Evolutionary conservation across 2,888 invertebrate species (phyloP), one percentile per base, ranked within the genome.

Genomic region (Sussaba pulchella): DNA sequence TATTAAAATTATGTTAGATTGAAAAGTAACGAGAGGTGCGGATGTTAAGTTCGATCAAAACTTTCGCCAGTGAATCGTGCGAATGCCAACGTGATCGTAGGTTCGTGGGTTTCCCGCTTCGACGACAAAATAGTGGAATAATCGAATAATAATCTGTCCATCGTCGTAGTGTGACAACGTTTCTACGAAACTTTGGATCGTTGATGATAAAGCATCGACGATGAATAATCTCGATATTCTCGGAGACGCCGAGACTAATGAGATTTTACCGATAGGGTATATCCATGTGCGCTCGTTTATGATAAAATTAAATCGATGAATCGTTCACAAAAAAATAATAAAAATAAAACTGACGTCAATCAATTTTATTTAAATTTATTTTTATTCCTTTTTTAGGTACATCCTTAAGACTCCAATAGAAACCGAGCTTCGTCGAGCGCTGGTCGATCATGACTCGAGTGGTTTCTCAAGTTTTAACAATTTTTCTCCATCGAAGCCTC

Each of bases 371-470:
- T n/a, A n/a, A n/a, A n/a, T n/a, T 26, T 24, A 47, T 14, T 10
- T 47, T 14, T 12, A 8, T 47, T 45, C 39, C 17, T 24, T 52
- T 72, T 67, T 45, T 14, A 67, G 43, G 21, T 19, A 57, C 10
- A 43, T 61, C 21, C 17, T 67, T 17, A 19, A 45, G n/a, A 43
- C 10, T 21, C n/a, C 17, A 10, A 19, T 1, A 41, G 31, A 50
- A n/a, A 41, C 10, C 17, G 2, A 3, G n/a, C 8, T 5, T 36
- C 52, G 21, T 52, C 2, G 43, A 21, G 14, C 10, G 3, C 36
- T 24, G 43, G n/a, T 9, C 19, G 41, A 67, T 52, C 12, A 74
- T 74, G 74, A 24, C 17, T 26, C 41, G 17, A 41, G 41, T 66
- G n/a, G 5, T 57, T 26, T 26, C 8, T 9, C 52, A 69, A 21